These are phyloP conservation scores for Pachycephala philippinensis DNA, from an alignment of 2,113 vertebrate species.

Conservation along the genomic window DNA sequence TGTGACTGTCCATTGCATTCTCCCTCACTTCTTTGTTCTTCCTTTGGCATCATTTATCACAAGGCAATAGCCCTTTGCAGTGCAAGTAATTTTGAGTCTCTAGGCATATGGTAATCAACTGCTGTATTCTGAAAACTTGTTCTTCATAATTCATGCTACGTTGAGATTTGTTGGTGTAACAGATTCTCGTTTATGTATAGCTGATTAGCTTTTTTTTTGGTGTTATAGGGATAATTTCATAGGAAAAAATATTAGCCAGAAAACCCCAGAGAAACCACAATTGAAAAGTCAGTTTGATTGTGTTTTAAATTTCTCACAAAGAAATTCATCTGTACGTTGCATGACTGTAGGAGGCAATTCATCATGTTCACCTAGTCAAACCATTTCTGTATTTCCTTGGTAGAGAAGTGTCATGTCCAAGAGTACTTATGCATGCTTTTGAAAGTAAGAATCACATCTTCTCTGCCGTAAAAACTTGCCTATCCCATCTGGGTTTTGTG, in stretches of 20 bases:
- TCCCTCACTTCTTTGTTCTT: neutral
- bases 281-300: neutral
- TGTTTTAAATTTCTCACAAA: neutral
- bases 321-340: neutral
- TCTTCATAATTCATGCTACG: neutral
- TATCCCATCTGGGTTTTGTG: neutral
- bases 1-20: neutral
- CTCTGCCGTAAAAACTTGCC: neutral
- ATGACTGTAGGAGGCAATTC: neutral
- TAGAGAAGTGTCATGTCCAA: neutral
- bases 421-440: neutral
- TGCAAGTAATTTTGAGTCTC: neutral
- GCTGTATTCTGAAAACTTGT: neutral
- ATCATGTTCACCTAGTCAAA: neutral
- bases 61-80: neutral
- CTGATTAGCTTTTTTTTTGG: neutral
- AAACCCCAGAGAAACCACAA: neutral
- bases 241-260: neutral
- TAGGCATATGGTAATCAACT: neutral
- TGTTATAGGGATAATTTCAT: neutral
- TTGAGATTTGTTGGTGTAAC: neutral
- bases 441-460: neutral
- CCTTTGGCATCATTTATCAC: neutral
- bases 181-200: neutral
- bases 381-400: neutral